Evolutionary conservation across 2,888 invertebrate genomes (phyloP).

Genomic region (Drosophila maculinotata): DNA sequence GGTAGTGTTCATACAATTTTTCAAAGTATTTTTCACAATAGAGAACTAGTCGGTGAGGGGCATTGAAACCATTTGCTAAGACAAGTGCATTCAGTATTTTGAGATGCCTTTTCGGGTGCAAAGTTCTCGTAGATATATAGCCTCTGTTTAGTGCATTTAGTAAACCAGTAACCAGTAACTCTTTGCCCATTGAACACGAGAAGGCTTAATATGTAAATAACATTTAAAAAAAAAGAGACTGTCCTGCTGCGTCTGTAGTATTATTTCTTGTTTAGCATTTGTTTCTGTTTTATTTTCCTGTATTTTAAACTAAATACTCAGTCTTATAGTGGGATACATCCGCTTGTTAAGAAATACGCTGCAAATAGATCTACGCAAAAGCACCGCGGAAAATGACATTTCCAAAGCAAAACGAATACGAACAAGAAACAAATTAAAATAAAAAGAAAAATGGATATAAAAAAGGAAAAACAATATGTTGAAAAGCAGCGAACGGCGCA

Average conservation of each 20-base stretch:
- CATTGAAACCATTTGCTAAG: slow-evolving; percentile 67
- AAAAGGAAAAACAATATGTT: slow-evolving; percentile 61
- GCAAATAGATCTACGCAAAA: slow-evolving; percentile 75
- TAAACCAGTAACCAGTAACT: slow-evolving; percentile 47
- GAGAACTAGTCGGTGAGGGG: slow-evolving; percentile 44
- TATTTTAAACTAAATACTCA: slow-evolving; percentile 84
- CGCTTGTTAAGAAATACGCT: slow-evolving; percentile 85
- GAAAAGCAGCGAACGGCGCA: slow-evolving; percentile 68
- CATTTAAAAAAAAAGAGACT: slow-evolving; percentile 15
- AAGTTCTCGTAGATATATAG: slow-evolving; percentile 8
- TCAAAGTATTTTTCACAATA: slow-evolving; percentile 10
- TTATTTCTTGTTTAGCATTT: slow-evolving; percentile 23
- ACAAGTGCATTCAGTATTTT: slow-evolving; percentile 35
- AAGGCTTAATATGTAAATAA: slow-evolving; percentile 32
- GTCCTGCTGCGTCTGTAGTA: slow-evolving; percentile 24
- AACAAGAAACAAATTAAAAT: slow-evolving; percentile 32
- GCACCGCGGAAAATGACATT: slow-evolving; percentile 25
- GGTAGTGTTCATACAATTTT: slow-evolving; percentile 3
- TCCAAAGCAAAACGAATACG: slow-evolving; percentile 19
- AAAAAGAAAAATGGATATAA: slow-evolving; percentile 30
- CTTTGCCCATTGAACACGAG: slow-evolving; percentile 51
- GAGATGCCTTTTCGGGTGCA: slow-evolving; percentile 27
- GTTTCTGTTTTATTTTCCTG: slow-evolving; percentile 44
- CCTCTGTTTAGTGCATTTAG: slow-evolving; percentile 22
- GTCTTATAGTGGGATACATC: slow-evolving; percentile 85